phyloP scores from a whole-genome alignment of 2,113 vertebrate species.

The Hippocampus mohnikei region DNA sequence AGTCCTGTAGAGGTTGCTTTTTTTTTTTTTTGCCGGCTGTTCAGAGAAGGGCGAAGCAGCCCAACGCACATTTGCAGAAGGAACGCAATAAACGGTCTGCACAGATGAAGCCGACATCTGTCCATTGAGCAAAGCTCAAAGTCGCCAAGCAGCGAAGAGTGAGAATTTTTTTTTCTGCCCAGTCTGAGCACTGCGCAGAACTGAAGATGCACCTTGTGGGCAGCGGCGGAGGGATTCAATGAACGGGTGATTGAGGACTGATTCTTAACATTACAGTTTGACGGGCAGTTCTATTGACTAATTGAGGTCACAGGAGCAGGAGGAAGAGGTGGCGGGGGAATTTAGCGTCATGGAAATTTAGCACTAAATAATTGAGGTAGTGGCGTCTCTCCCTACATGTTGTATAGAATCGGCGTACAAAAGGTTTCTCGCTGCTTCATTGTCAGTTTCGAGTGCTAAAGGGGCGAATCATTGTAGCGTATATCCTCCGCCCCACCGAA shows the following conservation, averaged over 20 bases:
- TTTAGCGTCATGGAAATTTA: not conserved
- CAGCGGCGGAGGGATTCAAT: constrained; percentile 27
- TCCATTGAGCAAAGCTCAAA: constrained; percentile 36
- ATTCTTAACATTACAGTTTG: constrained; percentile 17
- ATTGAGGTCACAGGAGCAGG: not conserved
- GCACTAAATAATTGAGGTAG: not conserved
- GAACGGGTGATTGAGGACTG: constrained; percentile 11
- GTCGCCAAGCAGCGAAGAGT: not conserved
- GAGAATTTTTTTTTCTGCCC: constrained; percentile 30
- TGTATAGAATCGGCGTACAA: not conserved
- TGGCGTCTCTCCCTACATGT: not conserved
- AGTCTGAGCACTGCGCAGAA: constrained; percentile 12
- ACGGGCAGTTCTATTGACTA: constrained; percentile 17
- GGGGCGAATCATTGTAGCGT: not conserved
- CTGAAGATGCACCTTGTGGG: constrained; percentile 6
- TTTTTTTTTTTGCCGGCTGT: not conserved
- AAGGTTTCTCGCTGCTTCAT: not conserved
- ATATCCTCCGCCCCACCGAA: not conserved
- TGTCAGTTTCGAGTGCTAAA: not conserved
- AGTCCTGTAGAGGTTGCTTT: not conserved
- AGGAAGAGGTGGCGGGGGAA: not conserved
- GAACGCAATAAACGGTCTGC: not conserved
- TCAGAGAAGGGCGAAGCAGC: not conserved
- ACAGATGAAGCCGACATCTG: constrained; percentile 10
- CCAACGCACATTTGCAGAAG: not conserved